Conservation (phyloP, 1,140 invertebrate genomes). For the Homalodisca vitripennis region DNA sequence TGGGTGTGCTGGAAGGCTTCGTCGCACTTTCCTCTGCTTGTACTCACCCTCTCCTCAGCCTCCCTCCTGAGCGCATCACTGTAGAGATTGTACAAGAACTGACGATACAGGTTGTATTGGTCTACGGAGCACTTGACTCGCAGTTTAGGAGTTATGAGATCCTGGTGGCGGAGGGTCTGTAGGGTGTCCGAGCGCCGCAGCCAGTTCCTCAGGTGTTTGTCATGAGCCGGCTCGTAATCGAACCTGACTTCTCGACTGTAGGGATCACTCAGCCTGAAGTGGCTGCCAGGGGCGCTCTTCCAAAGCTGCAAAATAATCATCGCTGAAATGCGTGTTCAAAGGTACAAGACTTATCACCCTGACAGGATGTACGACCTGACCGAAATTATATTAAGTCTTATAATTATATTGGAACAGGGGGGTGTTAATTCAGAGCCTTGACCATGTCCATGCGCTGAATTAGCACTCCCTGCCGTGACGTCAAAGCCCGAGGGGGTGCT, state of each 20-base stretch:
- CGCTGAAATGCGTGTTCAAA: too few species aligned
- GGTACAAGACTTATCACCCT: too few species aligned
- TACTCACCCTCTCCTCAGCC: neutral
- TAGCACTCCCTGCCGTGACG: too few species aligned
- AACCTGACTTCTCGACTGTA: neutral
- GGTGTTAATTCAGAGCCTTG: too few species aligned
- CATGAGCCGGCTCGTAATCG: conserved; percentile 11
- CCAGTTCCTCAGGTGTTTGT: conserved; percentile 12
- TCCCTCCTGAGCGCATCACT: neutral
- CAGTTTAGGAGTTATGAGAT: neutral
- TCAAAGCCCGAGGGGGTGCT: too few species aligned
- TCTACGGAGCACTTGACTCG: neutral
- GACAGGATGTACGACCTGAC: too few species aligned
- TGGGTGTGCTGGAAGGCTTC: too few species aligned
- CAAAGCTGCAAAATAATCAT: conserved; percentile 7
- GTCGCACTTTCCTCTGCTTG: too few species aligned
- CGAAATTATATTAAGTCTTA: too few species aligned
- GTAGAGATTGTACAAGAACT: conserved; percentile 7
- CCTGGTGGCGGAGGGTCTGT: neutral
- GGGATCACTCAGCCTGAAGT: conserved; percentile 5
- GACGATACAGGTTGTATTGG: conserved; percentile 19
- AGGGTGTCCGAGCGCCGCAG: neutral
- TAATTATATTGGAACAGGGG: too few species aligned
- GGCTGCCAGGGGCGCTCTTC: neutral
- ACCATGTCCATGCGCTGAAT: too few species aligned